Conservation (phyloP, 2,113 vertebrate species). For the Varanus komodoensis region DNA sequence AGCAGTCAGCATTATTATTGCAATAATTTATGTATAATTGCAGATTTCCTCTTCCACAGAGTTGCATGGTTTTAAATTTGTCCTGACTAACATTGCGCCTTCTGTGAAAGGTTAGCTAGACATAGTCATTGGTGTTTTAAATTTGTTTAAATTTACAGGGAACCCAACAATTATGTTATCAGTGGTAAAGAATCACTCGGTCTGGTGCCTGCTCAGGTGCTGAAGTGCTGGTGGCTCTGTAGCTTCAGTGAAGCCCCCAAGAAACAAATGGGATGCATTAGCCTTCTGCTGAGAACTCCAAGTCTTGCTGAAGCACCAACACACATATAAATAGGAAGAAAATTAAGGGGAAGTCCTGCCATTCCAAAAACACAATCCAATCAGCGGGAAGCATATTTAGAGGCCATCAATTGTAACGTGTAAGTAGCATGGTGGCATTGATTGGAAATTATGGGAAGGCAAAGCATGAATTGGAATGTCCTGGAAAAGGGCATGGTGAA, state of each 20-base stretch:
- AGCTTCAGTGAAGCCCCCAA: neutral
- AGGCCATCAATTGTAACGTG: neutral
- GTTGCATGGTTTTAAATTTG: neutral
- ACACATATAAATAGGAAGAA: neutral
- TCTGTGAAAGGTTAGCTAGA: neutral
- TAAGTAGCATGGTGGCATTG: neutral
- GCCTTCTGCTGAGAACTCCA: neutral
- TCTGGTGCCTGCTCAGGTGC: too few species aligned
- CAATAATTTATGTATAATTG: conserved; percentile 42
- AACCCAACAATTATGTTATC: too few species aligned
- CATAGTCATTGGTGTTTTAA: neutral
- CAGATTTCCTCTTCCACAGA: conserved; percentile 14
- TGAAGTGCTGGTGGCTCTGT: neutral
- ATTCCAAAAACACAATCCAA: neutral
- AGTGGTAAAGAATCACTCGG: neutral
- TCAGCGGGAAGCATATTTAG: neutral
- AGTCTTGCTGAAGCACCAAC: neutral
- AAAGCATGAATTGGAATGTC: neutral
- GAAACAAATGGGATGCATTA: neutral
- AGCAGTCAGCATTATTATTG: conserved; percentile 30
- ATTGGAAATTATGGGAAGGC: neutral
- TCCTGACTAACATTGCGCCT: neutral
- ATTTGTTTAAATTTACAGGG: neutral
- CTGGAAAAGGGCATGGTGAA: neutral
- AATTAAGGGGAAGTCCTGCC: neutral